These are phyloP conservation scores for Stichodactyla helianthus DNA, from an alignment of 64 coral and sea anemone genomes.

Conservation along the genomic window DNA sequence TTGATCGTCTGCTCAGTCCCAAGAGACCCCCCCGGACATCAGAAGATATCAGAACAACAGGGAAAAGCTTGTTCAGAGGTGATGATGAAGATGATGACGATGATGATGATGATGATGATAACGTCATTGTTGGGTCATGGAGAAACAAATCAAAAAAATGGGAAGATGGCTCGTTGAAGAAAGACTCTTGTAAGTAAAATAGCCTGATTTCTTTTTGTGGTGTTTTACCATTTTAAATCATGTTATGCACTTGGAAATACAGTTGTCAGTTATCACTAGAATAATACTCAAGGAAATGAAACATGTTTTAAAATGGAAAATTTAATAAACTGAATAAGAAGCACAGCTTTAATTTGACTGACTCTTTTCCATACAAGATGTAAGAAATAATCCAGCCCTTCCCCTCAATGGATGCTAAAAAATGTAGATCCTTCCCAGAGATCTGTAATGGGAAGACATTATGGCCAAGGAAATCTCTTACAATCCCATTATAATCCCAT, in stretches of 20 bases:
- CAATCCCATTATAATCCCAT: too few species aligned
- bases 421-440: too few species aligned
- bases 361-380: too few species aligned
- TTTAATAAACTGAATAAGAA: too few species aligned
- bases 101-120: constrained; percentile 11
- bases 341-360: too few species aligned
- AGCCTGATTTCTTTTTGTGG: too few species aligned
- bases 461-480: too few species aligned
- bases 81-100: constrained; percentile 9
- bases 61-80: neutral
- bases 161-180: neutral
- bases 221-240: too few species aligned
- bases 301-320: neutral
- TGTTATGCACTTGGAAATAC: too few species aligned
- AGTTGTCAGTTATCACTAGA: neutral
- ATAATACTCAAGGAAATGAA: neutral
- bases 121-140: neutral
- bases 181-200: neutral
- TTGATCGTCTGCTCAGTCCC: neutral
- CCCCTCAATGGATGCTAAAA: too few species aligned
- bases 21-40: neutral
- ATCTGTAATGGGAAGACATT: too few species aligned
- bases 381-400: too few species aligned
- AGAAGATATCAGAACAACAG: neutral
- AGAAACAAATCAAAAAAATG: neutral